phyloP scores from a whole-genome alignment of 2,888 invertebrate species.

The Urechis unicinctus region DNA sequence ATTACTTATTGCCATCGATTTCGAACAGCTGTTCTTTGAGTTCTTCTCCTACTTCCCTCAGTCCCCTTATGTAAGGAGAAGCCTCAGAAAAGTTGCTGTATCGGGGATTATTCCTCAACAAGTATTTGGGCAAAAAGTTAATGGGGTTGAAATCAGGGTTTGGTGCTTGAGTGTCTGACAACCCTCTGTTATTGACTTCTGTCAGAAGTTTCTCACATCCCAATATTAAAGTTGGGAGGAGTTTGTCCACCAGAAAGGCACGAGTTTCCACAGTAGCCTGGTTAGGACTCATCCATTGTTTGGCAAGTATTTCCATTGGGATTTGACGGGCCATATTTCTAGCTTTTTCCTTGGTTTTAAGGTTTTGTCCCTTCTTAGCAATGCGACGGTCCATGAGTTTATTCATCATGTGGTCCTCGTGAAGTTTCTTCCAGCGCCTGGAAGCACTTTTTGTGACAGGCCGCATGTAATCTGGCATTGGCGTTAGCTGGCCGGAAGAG shows the following conservation, averaged over 20 bases:
- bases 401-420: conserved; percentile 45
- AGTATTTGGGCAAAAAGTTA: conserved; percentile 48
- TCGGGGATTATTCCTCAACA: conserved; percentile 50
- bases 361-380: conserved; percentile 34
- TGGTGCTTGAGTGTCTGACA: conserved; percentile 30
- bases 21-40: conserved; percentile 41
- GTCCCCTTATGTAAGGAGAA: conserved; percentile 47
- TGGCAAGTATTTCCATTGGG: conserved; percentile 44
- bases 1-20: conserved; percentile 47
- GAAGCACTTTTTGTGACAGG: conserved; percentile 36
- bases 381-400: conserved; percentile 36
- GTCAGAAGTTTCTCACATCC: conserved; percentile 48
- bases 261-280: conserved; percentile 42
- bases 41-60: conserved; percentile 43
- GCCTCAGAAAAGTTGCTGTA: conserved; percentile 49
- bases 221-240: conserved; percentile 47
- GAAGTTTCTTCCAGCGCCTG: conserved; percentile 37
- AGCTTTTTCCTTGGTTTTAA: conserved; percentile 35
- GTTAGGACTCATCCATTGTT: conserved; percentile 42
- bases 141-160: conserved; percentile 50
- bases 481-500: conserved; percentile 7
- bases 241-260: conserved; percentile 44
- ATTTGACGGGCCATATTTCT: conserved; percentile 40
- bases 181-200: conserved; percentile 40
- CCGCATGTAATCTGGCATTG: conserved; percentile 27